Base-by-base conservation (phyloP, 2,888 invertebrate species). In the Poecilobothrus nobilitatus region DNA sequence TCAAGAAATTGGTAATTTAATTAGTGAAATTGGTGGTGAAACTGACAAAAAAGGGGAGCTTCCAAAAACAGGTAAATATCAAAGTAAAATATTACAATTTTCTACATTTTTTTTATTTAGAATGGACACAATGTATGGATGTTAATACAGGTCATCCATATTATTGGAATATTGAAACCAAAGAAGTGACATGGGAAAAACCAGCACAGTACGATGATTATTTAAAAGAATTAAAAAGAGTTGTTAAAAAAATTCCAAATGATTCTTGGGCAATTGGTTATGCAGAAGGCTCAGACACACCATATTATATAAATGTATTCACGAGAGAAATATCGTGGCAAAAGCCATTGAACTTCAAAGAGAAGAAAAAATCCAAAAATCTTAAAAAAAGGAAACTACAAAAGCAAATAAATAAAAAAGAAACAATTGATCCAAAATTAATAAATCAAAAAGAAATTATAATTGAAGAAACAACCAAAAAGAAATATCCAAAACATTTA, bases 181-280 rank as follows among this genome's bases (percentile, higher is more conserved):
- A 88, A 76, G 84, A 86, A 76, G 88, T 88, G 0, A 87, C 87
- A 12, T 88, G 88, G 88, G 85, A 86, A 71, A 83, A 84, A 74
- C 88, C 88, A 12, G 75, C 77, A 1, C 85, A 84, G 73, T 84
- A 82, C 73, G 78, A 75, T 66, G 68, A 70, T n/a, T 74, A 71
- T 68, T 63, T 72, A 12, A 34, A 66, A n/a, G 65, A 66, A 18
- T 61, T 70, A 20, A 27, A 66, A 37, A 66, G n/a, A 61, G 18
- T 68, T 15, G 22, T 67, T 8, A 65, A n/a, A 18, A 67, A 66
- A 37, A 67, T 67, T 22, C 66, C 66, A 61, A 41, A 70, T 53
- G 68, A 72, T 64, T 66, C 69, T 37, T 72, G 72, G 72, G 67
- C 53, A 2, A 65, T 70, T 34, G 70, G 73, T 10, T 72, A 71